Conservation (phyloP, 2,888 invertebrate species). For the Callimorpha dominula region DNA sequence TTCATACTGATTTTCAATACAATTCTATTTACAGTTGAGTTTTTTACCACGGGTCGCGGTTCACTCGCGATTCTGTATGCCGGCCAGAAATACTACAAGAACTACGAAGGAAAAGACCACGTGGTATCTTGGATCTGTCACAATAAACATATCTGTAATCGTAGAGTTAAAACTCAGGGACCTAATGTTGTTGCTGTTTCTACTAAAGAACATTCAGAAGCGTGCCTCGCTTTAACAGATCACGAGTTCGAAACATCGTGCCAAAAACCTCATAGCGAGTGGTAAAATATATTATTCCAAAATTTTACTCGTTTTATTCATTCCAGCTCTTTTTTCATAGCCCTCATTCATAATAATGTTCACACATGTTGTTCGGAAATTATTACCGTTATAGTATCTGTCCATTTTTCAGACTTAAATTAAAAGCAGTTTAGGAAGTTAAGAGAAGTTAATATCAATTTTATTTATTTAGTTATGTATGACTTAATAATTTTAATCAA, state of each 20-base stretch:
- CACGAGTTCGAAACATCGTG: not conserved
- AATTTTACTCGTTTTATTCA: too few species aligned
- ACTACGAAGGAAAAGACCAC: conserved; percentile 44
- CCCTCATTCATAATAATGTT: too few species aligned
- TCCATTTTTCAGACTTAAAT: not conserved
- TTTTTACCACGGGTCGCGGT: conserved; percentile 46
- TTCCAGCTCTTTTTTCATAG: too few species aligned
- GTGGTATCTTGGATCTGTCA: conserved; percentile 49
- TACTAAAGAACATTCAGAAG: conserved; percentile 32
- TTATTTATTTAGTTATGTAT: not conserved
- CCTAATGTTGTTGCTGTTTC: conserved; percentile 21
- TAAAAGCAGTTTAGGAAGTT: not conserved
- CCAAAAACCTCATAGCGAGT: not conserved
- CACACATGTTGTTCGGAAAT: not conserved
- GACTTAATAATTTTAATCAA: too few species aligned
- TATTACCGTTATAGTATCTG: not conserved
- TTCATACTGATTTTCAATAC: not conserved
- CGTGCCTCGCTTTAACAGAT: conserved; percentile 20
- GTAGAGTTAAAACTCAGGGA: conserved; percentile 36
- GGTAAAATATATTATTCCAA: too few species aligned
- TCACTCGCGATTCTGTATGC: conserved; percentile 41
- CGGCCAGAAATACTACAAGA: conserved; percentile 52
- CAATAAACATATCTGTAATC: conserved; percentile 43
- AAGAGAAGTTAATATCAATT: not conserved
- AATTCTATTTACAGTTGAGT: conserved; percentile 34